Conservation (phyloP, 2,888 invertebrate genomes). For the Gonocerus acuteangulatus region DNA sequence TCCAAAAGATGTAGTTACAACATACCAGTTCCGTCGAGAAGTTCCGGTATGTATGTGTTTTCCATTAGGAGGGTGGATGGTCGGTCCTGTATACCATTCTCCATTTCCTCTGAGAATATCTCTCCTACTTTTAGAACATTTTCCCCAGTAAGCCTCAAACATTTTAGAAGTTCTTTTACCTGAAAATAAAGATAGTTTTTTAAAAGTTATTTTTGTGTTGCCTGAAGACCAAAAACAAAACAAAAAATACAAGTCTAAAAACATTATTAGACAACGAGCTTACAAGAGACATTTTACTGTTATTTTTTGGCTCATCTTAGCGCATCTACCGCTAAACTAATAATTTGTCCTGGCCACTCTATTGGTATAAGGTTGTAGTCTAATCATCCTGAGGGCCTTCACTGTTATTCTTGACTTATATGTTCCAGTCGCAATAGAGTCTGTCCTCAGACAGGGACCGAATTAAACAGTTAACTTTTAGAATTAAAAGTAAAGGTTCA, state of each 20-base stretch:
- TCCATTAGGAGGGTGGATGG: constrained; percentile 67
- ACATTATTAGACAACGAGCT: not conserved
- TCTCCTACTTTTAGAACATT: constrained; percentile 49
- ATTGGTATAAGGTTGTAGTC: too few relatives aligned
- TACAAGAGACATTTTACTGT: not conserved
- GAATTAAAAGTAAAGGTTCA: too few relatives aligned
- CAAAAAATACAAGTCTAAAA: not conserved
- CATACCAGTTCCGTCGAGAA: constrained; percentile 60
- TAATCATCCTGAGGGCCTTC: too few relatives aligned
- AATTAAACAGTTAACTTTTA: too few relatives aligned
- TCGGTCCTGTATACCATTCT: constrained; percentile 53
- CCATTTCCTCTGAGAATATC: constrained; percentile 57
- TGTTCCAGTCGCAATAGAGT: too few relatives aligned
- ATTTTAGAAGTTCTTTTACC: constrained; percentile 39
- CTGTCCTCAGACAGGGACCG: too few relatives aligned
- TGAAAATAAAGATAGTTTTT: constrained; percentile 33
- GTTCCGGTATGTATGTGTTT: constrained; percentile 66
- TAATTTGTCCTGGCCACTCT: too few relatives aligned
- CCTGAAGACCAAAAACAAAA: not conserved
- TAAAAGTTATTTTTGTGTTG: not conserved
- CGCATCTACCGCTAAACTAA: too few relatives aligned
- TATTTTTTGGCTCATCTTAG: not conserved
- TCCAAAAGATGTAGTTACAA: too few relatives aligned
- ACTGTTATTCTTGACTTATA: too few relatives aligned
- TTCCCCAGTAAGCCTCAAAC: constrained; percentile 44